Conservation (phyloP, 2,888 invertebrate species). For the Germaria angustata region DNA sequence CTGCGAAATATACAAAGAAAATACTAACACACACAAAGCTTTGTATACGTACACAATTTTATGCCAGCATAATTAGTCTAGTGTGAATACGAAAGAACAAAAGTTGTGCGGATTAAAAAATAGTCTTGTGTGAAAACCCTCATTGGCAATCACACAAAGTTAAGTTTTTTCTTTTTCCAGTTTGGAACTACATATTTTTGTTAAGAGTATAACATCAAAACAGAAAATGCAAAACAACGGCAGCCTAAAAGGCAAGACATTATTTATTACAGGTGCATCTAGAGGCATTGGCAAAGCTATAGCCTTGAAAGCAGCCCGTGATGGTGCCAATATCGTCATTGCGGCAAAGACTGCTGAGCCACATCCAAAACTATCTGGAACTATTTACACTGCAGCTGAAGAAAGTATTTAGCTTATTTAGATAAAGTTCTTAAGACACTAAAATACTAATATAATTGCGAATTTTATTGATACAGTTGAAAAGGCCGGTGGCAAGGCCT, state of each 20-base stretch:
- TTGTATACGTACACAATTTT: too few relatives aligned
- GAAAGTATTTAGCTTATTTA: constrained; percentile 83
- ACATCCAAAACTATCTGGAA: constrained; percentile 84
- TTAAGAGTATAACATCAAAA: too few relatives aligned
- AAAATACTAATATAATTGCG: not conserved
- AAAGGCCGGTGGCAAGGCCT: constrained; percentile 87
- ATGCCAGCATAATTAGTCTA: too few relatives aligned
- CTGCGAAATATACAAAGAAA: too few relatives aligned
- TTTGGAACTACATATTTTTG: not conserved
- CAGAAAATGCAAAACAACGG: constrained; percentile 66
- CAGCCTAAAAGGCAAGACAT: constrained; percentile 89
- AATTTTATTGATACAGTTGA: constrained; percentile 82
- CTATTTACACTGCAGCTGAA: constrained; percentile 91
- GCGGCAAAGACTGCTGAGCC: constrained; percentile 93
- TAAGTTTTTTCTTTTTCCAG: not conserved
- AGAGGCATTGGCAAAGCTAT: constrained; percentile 97
- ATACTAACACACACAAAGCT: too few relatives aligned
- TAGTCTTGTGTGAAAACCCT: too few relatives aligned
- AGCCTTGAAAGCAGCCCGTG: constrained; percentile 91
- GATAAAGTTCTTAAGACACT: not conserved
- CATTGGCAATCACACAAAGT: not conserved
- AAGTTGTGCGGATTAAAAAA: too few relatives aligned
- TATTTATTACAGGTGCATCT: constrained; percentile 97
- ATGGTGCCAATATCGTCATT: constrained; percentile 92
- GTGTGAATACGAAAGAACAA: too few relatives aligned